These are phyloP conservation scores for Cephus pygmeus DNA, from an alignment of 2,888 invertebrate species.

Conservation along the genomic window DNA sequence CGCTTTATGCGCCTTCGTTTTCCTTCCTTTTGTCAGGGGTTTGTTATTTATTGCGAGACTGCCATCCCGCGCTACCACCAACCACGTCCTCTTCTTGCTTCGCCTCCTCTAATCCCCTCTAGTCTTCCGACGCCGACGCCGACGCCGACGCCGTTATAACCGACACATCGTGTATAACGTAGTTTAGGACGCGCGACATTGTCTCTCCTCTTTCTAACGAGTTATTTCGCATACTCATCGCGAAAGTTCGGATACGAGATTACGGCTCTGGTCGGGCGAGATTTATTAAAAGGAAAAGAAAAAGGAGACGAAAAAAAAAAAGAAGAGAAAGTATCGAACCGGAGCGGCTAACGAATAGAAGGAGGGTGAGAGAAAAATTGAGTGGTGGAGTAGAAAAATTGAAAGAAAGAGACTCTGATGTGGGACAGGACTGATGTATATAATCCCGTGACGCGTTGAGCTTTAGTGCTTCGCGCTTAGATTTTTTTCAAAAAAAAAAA, in stretches of 20 bases:
- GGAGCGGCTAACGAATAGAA: too few species aligned
- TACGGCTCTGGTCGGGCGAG: slow-evolving; percentile 21
- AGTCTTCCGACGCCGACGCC: neutral
- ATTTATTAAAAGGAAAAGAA: neutral
- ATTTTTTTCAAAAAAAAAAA: too few species aligned
- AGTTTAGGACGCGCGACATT: slow-evolving; percentile 18
- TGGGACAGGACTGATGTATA: too few species aligned
- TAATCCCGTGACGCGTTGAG: too few species aligned
- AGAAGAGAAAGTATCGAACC: too few species aligned
- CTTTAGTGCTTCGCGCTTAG: too few species aligned
- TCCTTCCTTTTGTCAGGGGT: slow-evolving; percentile 27
- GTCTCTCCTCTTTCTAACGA: slow-evolving; percentile 31
- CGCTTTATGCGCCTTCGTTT: slow-evolving; percentile 32
- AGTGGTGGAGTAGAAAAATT: too few species aligned
- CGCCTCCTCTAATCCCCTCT: neutral
- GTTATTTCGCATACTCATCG: slow-evolving; percentile 35
- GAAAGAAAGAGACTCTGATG: too few species aligned
- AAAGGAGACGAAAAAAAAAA: slow-evolving; percentile 4
- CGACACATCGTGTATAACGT: slow-evolving; percentile 16
- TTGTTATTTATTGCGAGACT: slow-evolving; percentile 28
- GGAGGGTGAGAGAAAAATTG: too few species aligned
- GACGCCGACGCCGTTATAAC: neutral
- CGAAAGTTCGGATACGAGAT: slow-evolving; percentile 37
- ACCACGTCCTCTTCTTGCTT: slow-evolving; percentile 3
- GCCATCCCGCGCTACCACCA: slow-evolving; percentile 13